These are phyloP conservation scores for Sphaerophoria taeniata DNA, from an alignment of 2,888 invertebrate species.

Conservation along the genomic window DNA sequence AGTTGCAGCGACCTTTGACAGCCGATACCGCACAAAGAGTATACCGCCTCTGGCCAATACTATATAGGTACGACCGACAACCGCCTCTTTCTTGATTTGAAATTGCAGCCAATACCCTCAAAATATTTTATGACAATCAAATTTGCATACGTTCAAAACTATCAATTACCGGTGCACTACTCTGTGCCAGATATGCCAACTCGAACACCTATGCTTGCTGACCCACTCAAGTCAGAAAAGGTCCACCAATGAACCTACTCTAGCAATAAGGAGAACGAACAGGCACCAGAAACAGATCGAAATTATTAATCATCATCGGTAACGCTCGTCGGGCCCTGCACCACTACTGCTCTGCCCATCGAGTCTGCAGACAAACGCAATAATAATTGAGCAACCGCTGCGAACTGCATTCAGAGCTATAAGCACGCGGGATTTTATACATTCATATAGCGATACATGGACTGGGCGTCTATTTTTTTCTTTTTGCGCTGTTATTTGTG, in stretches of 20 bases:
- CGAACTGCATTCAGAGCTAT: constrained; percentile 58
- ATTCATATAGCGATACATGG: constrained; percentile 28
- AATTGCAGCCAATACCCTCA: constrained; percentile 25
- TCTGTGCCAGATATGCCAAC: neutral
- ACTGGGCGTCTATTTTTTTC: constrained; percentile 18
- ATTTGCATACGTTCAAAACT: constrained; percentile 51
- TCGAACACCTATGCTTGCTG: too few relatives aligned
- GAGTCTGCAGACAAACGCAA: constrained; percentile 55
- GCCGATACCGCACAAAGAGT: constrained; percentile 60
- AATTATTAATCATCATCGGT: constrained; percentile 72
- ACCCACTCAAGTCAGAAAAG: constrained; percentile 46
- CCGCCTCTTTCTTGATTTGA: too few relatives aligned
- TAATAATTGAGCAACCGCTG: constrained; percentile 73
- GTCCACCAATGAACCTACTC: constrained; percentile 33
- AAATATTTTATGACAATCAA: constrained; percentile 22
- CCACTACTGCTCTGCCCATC: constrained; percentile 18
- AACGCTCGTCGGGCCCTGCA: constrained; percentile 49
- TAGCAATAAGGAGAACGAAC: constrained; percentile 1
- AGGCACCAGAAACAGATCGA: constrained; percentile 52
- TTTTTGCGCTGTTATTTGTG: neutral
- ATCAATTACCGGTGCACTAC: constrained; percentile 11
- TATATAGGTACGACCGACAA: too few relatives aligned
- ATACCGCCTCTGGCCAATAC: constrained; percentile 40
- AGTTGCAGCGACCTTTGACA: constrained; percentile 72
- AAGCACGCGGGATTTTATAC: constrained; percentile 28